These are phyloP conservation scores for Scaptomyza pallida DNA, from an alignment of 1,140 invertebrate species.

Conservation along the genomic window DNA sequence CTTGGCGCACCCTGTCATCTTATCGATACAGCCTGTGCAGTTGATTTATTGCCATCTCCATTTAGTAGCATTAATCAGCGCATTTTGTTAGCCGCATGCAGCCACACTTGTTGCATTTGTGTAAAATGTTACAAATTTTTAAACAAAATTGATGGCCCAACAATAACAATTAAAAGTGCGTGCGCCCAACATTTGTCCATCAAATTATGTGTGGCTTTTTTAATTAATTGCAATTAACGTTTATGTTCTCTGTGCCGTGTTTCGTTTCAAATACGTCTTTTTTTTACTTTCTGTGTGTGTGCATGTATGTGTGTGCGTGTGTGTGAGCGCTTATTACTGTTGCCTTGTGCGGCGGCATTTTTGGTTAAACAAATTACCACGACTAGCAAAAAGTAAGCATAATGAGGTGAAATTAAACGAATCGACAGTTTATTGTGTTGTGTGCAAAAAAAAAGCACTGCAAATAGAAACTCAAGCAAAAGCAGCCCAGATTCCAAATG, in stretches of 20 bases:
- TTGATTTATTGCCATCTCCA: neutral
- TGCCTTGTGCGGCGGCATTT: slow-evolving; percentile 55
- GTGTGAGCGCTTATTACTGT: slow-evolving; percentile 33
- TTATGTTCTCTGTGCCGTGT: slow-evolving; percentile 32
- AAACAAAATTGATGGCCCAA: slow-evolving; percentile 40
- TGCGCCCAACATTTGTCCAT: slow-evolving; percentile 17
- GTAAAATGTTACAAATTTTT: slow-evolving; percentile 50
- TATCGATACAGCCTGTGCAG: neutral
- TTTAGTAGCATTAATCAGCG: slow-evolving; percentile 21
- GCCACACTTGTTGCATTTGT: slow-evolving; percentile 49
- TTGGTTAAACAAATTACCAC: slow-evolving; percentile 51
- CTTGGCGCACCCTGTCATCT: neutral
- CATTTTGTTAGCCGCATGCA: slow-evolving; percentile 26
- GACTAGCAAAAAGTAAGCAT: slow-evolving; percentile 47
- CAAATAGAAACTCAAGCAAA: slow-evolving; percentile 39
- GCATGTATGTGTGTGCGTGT: slow-evolving; percentile 7
- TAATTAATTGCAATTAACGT: slow-evolving; percentile 27
- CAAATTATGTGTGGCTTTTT: slow-evolving; percentile 39
- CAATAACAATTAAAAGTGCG: slow-evolving; percentile 24
- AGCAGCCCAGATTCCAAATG: slow-evolving; percentile 43
- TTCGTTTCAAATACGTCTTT: slow-evolving; percentile 32
- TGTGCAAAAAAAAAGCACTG: slow-evolving; percentile 33
- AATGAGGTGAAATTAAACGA: slow-evolving; percentile 42
- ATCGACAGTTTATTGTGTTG: slow-evolving; percentile 34
- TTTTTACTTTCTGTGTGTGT: slow-evolving; percentile 1